Base-by-base conservation (phyloP, 2,888 invertebrate genomes). In the Horisme vitalbata region DNA sequence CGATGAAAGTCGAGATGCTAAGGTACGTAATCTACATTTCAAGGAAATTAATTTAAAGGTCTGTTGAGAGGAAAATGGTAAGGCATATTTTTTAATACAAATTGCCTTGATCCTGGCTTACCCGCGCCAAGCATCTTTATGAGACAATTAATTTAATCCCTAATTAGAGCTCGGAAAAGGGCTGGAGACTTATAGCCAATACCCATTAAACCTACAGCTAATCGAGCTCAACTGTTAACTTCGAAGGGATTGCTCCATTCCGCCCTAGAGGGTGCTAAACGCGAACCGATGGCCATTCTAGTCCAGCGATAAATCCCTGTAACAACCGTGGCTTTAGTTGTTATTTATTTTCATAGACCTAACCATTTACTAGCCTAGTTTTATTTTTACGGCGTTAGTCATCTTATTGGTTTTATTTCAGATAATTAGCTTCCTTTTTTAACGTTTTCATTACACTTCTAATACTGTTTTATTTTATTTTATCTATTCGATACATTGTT, bases 261-360 rank as follows among this genome's bases (percentile, higher is more conserved):
- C 68, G 55, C 75, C 75, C 76, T 61, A 44, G 73, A 75, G 77
- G 64, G 71, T 68, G 70, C 76, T 80, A 79, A 82, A 80, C 75
- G 77, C 70, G 65, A 74, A 63, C 69, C 75, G 72, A 77, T 79
- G 75, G 70, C 71, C 75, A 61, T 60, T 43, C 62, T 69, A 63
- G 74, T 66, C 75, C 76, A 71, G 69, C 74, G 72, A 81, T 82
- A 78, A 80, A 82, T 82, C 81, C 79, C 74, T 72, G 76, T 79
- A 79, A 82, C 79, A 75, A 70, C 79, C 79, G 30, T 28, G 21
- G 45, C 49, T 47, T 55, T 52, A 41, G 52, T 52, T 51, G 52
- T 41, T 35, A 49, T 49, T 49, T 39, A 49, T 45, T 44, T 45
- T 23, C 35, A 44, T 44, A 27, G 44, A 39, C 31, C 6, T n/a